Evolutionary conservation across 1,140 invertebrate genomes (phyloP).

Genomic region (Philotrypesis tridentata): DNA sequence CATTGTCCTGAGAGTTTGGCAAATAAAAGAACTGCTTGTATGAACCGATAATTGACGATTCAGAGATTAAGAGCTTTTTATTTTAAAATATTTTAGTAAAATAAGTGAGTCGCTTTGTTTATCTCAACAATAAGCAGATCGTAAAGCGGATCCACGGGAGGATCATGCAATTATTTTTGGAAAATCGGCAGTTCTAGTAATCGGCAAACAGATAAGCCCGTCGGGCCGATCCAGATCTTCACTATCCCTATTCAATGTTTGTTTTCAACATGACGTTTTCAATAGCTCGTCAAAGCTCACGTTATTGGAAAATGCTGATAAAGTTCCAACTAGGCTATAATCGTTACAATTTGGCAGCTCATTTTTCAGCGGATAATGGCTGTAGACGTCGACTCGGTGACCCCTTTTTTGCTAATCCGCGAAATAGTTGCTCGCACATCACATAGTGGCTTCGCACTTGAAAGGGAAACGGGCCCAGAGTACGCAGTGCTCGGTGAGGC

Average conservation of each 20-base stretch:
- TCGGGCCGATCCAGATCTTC: not conserved
- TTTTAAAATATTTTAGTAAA: no score
- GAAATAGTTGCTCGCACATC: conserved; percentile 63
- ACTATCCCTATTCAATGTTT: no score
- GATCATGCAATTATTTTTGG: conserved; percentile 52
- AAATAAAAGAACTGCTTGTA: no score
- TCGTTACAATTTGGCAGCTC: conserved; percentile 62
- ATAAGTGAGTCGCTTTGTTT: no score
- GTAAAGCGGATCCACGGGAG: conserved; percentile 46
- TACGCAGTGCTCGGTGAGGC: no score
- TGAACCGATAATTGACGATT: no score
- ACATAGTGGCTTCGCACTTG: conserved; percentile 66
- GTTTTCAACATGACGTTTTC: no score
- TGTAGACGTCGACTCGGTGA: conserved; percentile 68
- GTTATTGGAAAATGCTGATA: conserved; percentile 51
- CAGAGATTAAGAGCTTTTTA: no score
- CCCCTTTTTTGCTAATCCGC: conserved; percentile 65
- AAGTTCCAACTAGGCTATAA: conserved; percentile 53
- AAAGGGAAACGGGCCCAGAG: conserved; percentile 65
- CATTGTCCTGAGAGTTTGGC: no score
- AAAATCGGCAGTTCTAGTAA: conserved; percentile 51
- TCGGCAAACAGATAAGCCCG: conserved; percentile 30
- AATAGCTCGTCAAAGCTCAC: conserved; percentile 46
- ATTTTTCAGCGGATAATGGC: conserved; percentile 65
- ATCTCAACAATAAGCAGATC: conserved; percentile 54